Conservation (phyloP, 1,140 invertebrate species). For the Cydia amplana region DNA sequence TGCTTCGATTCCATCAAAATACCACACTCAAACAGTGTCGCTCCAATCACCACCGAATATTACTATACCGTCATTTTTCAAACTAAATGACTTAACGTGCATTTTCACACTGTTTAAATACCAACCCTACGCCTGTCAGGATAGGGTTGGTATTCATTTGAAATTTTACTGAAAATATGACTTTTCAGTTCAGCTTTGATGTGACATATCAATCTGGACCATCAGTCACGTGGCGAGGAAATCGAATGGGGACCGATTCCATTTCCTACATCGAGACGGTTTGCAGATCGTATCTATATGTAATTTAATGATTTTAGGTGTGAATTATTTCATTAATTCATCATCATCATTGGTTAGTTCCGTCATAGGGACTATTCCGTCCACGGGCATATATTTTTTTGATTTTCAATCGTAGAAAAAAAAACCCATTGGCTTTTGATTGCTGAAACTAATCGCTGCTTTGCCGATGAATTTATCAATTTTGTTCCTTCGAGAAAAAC, state of each 20-base stretch:
- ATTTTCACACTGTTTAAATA: neutral
- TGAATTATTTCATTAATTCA: neutral
- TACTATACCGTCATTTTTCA: neutral
- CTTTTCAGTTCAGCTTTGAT: neutral
- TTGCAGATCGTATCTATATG: neutral
- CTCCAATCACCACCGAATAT: conserved; percentile 8
- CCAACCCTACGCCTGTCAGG: neutral
- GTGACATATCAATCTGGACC: conserved; percentile 18
- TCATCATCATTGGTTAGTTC: no score
- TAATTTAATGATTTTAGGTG: neutral
- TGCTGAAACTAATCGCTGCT: no score
- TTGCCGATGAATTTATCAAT: no score
- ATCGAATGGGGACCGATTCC: conserved; percentile 6
- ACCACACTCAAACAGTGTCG: conserved; percentile 11
- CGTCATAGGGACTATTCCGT: no score
- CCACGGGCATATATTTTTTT: no score
- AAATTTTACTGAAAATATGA: neutral
- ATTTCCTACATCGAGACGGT: neutral
- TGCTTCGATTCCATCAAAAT: neutral
- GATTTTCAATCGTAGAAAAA: no score
- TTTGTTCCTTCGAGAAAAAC: no score
- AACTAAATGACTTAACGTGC: neutral
- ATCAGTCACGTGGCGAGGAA: conserved; percentile 11
- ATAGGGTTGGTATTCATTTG: neutral
- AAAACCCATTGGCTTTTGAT: no score